Percentiles rank a stretch among this genome's conserved stretches.
Evolutionary conservation across 2,113 vertebrate genomes (phyloP).

Genomic region (Phyllostomus hastatus): DNA sequence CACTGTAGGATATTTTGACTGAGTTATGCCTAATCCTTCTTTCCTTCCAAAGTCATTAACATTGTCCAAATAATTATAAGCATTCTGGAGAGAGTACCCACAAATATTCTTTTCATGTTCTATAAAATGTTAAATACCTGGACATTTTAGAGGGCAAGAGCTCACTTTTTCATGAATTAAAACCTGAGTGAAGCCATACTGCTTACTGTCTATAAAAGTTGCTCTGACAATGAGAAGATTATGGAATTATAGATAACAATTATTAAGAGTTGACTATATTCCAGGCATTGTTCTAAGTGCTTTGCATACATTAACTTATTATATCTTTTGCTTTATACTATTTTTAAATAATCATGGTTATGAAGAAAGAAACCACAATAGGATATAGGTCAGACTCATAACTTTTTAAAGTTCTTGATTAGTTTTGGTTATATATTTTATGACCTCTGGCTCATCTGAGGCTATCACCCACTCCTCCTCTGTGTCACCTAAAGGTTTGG

Average conservation of each 20-base stretch:
- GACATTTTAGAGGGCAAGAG: background rate
- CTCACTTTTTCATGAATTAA: background rate
- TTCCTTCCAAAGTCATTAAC: background rate
- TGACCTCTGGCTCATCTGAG: background rate
- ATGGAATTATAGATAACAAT: background rate
- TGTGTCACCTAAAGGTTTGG: background rate
- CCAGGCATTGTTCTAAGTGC: background rate
- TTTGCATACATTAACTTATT: background rate
- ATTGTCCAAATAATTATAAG: background rate
- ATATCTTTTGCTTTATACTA: background rate
- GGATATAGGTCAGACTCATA: background rate
- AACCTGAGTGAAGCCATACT: background rate
- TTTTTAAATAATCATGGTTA: background rate
- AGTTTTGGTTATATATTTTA: background rate
- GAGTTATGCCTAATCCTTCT: background rate
- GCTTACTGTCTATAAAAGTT: background rate
- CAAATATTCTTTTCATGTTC: background rate
- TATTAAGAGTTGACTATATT: background rate
- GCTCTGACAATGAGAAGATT: background rate
- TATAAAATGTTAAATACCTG: background rate
- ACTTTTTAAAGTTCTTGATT: background rate
- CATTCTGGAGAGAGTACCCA: background rate
- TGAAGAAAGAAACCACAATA: background rate
- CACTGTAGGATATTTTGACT: background rate
- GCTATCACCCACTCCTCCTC: background rate